Evolutionary conservation across 2,888 invertebrate species (phyloP).

Genomic region (Chironomus tentans): DNA sequence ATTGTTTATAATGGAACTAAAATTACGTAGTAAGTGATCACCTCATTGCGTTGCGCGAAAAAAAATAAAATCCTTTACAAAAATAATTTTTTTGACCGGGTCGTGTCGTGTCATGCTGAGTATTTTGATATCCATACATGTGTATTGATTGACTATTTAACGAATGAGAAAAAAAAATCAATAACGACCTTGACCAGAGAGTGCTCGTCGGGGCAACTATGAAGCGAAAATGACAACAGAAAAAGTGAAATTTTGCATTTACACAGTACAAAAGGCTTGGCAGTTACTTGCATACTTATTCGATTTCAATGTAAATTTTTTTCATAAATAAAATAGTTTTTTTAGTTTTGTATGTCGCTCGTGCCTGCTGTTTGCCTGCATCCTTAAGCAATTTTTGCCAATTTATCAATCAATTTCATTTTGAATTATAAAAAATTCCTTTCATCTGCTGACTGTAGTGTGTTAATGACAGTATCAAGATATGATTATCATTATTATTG

Average conservation of each 20-base stretch:
- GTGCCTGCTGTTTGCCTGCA: not conserved
- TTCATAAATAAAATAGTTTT: not conserved
- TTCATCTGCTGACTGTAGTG: not conserved
- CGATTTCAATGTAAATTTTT: not conserved
- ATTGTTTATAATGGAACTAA: too few species aligned
- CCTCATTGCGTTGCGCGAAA: not conserved
- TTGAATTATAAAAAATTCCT: too few species aligned
- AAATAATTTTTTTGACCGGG: not conserved
- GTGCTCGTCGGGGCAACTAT: not conserved
- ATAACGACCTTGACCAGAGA: conserved; percentile 6
- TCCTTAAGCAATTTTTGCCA: conserved; percentile 14
- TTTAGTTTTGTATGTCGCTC: not conserved
- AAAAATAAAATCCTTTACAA: not conserved
- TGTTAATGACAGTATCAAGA: not conserved
- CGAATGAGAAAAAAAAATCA: not conserved
- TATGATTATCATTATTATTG: not conserved
- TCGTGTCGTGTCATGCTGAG: not conserved
- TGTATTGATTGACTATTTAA: not conserved
- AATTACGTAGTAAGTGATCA: not conserved
- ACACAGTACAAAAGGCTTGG: not conserved
- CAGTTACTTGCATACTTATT: not conserved
- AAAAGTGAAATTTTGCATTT: conserved; percentile 8
- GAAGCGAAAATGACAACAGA: not conserved
- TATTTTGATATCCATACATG: not conserved
- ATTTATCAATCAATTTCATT: conserved; percentile 18